Conservation (phyloP, 2,113 vertebrate species). For the Sciurus niger region DNA sequence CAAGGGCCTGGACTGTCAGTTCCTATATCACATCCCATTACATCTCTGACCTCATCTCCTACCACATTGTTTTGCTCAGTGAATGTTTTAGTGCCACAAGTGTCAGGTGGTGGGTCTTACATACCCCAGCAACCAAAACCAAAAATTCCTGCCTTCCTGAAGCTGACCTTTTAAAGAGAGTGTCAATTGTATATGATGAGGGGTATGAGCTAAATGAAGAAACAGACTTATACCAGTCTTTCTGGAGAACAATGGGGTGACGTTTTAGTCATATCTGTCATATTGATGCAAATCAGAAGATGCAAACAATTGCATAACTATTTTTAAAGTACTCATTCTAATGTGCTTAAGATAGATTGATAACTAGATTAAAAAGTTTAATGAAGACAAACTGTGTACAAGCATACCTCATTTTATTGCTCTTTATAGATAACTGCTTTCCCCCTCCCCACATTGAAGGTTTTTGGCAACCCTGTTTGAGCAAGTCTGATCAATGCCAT, state of each 20-base stretch:
- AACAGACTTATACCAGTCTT: not conserved
- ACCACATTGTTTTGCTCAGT: not conserved
- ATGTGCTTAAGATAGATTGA: not conserved
- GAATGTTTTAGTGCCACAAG: not conserved
- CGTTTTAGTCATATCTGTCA: not conserved
- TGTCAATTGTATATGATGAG: not conserved
- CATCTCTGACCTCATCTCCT: not conserved
- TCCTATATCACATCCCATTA: not conserved
- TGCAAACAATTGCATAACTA: not conserved
- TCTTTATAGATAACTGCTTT: not conserved
- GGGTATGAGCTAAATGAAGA: slow-evolving; percentile 11
- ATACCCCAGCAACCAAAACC: not conserved
- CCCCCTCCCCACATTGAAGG: not conserved
- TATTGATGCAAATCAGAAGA: not conserved
- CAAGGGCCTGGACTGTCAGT: not conserved
- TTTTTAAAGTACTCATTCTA: slow-evolving; percentile 25
- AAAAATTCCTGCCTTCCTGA: not conserved
- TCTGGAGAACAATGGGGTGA: not conserved
- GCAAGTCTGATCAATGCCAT: not conserved
- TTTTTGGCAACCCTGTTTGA: not conserved
- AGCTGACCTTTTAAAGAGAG: not conserved
- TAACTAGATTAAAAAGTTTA: not conserved
- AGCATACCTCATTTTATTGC: not conserved
- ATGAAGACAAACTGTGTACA: not conserved
- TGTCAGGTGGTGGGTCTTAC: not conserved